Conservation (phyloP, 2,797 vertebrate genomes). For the Harpagifer antarcticus region DNA sequence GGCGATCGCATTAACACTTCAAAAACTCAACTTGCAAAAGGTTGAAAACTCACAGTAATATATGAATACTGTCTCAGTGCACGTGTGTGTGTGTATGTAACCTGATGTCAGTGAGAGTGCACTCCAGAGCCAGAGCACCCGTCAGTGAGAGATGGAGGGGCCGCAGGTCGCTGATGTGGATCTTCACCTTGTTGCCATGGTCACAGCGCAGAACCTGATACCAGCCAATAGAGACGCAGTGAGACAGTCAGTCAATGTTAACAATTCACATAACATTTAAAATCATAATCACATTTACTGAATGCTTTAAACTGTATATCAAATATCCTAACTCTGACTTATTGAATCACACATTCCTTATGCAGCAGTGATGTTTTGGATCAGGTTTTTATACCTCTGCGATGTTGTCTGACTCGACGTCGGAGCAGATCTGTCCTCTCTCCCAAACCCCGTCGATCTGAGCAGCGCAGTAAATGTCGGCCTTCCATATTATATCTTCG, state of each 20-base stretch:
- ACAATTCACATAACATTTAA: neutral
- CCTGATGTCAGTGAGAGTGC: conserved; percentile 91
- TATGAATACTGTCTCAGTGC: neutral
- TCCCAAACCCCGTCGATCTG: conserved; percentile 86
- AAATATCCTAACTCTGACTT: too few species aligned
- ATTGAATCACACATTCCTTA: too few species aligned
- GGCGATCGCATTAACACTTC: too few species aligned
- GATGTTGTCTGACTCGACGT: conserved; percentile 75
- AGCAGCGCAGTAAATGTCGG: conserved; percentile 88
- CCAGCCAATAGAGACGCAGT: conserved; percentile 17
- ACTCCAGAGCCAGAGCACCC: conserved; percentile 86
- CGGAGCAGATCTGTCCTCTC: conserved; percentile 84
- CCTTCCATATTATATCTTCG: conserved; percentile 83
- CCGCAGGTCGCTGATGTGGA: conserved; percentile 83
- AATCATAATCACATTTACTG: neutral
- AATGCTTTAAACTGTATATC: neutral
- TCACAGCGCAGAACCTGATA: conserved; percentile 91
- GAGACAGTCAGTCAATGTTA: neutral
- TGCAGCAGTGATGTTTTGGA: neutral
- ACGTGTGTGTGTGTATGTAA: conserved; percentile 55
- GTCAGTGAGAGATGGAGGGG: conserved; percentile 84
- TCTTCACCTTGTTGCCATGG: conserved; percentile 84
- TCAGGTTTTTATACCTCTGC: conserved; percentile 84
- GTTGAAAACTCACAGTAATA: neutral
- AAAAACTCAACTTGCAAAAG: neutral